Base-by-base conservation (phyloP, 2,888 invertebrate species). In the Nezara viridula region DNA sequence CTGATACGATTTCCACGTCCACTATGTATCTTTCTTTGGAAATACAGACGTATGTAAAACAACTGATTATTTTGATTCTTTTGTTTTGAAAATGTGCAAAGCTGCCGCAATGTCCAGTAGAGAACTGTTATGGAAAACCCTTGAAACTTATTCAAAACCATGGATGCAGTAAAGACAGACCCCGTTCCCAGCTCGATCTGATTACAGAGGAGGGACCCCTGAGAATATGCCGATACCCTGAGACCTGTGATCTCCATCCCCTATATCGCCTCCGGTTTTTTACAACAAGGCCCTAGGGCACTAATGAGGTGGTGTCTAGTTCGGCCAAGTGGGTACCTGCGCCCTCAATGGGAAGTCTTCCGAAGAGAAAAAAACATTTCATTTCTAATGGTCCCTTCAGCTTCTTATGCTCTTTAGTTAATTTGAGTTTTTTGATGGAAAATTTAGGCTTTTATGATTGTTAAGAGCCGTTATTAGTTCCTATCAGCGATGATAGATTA, bases 201-300 rank as follows among this genome's bases (percentile, higher is more conserved):
- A 73, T 73, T 73, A 73, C 10, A 73, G 32, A 7, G 4, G 32
- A 4, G 27, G 27, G 4, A 12, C 27, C 16, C 27, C 27, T 27
- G 12, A 27, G 60, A 27, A 60, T 27, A 27, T 14, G 32, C 37
- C 19, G 66, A 6, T 16, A 5, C 19, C 4, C 16, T 6, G 6
- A 7, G 16, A 73, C 37, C 66, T 73, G 32, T 37, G 66, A 73
- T 37, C 66, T 73, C 66, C 19, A 37, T 73, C 60, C 60, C 16
- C 27, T n/a, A n/a, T n/a, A n/a, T n/a, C 60, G 60, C 60, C 60
- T 60, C 60, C 60, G 60, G n/a, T 60, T 60, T 60, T 60, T 60
- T 60, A 27, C 60, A 1, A 2, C 19, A 32, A 14, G 7, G 19
- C 66, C 66, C 2, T 1, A 21, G 66, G 66, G 7, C 66, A 73